These are phyloP conservation scores for Epistrophe grossulariae DNA, from an alignment of 2,888 invertebrate species.

Conservation along the genomic window DNA sequence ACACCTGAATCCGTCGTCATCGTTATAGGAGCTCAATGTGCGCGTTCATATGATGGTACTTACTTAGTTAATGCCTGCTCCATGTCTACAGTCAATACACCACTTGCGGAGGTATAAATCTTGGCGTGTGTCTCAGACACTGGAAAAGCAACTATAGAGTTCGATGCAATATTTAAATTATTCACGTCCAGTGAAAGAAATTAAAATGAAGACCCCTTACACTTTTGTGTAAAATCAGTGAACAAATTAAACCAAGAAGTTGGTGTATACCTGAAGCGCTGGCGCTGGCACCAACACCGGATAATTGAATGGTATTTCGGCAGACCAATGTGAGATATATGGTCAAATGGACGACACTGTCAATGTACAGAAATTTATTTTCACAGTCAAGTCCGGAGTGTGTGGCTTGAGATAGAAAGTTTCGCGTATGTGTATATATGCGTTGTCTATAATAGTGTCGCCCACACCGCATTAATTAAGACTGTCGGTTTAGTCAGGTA, in stretches of 20 bases:
- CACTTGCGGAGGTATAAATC: conserved; percentile 60
- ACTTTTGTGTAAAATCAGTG: conserved; percentile 54
- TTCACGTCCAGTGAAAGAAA: conserved; percentile 21
- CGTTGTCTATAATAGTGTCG: conserved; percentile 29
- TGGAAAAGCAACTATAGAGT: conserved; percentile 42
- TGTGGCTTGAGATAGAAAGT: conserved; percentile 61
- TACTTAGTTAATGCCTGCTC: conserved; percentile 62
- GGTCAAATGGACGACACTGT: conserved; percentile 66
- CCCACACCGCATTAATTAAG: conserved; percentile 54
- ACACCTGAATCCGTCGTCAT: conserved; percentile 54
- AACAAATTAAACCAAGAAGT: conserved; percentile 57
- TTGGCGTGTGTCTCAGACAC: conserved; percentile 53
- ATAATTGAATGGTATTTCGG: conserved; percentile 67
- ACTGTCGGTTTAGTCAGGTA: conserved; percentile 40
- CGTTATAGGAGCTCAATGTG: conserved; percentile 14
- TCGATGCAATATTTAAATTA: conserved; percentile 56
- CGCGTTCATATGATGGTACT: conserved; percentile 57
- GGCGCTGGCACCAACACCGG: background rate
- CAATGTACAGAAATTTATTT: conserved; percentile 62
- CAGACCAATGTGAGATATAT: conserved; percentile 64
- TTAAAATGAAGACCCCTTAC: conserved; percentile 17
- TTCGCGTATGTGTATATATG: conserved; percentile 6
- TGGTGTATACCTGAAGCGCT: conserved; percentile 39
- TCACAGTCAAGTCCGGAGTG: conserved; percentile 17
- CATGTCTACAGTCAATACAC: conserved; percentile 54